Evolutionary conservation across 2,888 invertebrate species (phyloP).

Genomic region (Calliphora vomitoria): DNA sequence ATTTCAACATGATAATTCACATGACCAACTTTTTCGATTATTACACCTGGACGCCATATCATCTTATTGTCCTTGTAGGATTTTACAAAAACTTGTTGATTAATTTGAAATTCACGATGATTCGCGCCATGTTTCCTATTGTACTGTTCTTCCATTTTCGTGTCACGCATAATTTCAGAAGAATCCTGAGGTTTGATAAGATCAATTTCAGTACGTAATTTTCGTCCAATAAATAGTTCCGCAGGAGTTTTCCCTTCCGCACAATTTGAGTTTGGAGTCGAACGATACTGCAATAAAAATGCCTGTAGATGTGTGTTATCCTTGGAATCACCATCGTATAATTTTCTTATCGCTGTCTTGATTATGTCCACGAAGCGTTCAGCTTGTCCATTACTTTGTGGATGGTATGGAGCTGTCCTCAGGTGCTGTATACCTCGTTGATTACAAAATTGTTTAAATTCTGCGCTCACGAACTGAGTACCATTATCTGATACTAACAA

Average conservation of each 20-base stretch:
- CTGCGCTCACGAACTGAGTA: slow-evolving; percentile 24
- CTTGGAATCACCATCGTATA: slow-evolving; percentile 27
- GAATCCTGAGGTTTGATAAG: slow-evolving; percentile 34
- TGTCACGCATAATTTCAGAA: slow-evolving; percentile 5
- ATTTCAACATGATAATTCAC: slow-evolving; percentile 37
- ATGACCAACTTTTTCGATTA: slow-evolving; percentile 36
- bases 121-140: slow-evolving; percentile 39
- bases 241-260: slow-evolving; percentile 54
- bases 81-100: slow-evolving; percentile 52
- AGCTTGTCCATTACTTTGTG: slow-evolving; percentile 50
- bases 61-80: slow-evolving; percentile 48
- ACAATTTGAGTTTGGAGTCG: slow-evolving; percentile 61
- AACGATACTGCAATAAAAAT: slow-evolving; percentile 63
- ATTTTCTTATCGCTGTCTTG: slow-evolving; percentile 49
- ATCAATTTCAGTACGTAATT: slow-evolving; percentile 61
- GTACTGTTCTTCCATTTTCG: slow-evolving; percentile 61
- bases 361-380: slow-evolving; percentile 53
- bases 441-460: slow-evolving; percentile 52
- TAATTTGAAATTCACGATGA: slow-evolving; percentile 25
- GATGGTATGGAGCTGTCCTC: slow-evolving; percentile 48
- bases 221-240: slow-evolving; percentile 60
- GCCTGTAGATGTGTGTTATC: slow-evolving; percentile 59
- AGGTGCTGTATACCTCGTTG: slow-evolving; percentile 47
- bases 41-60: slow-evolving; percentile 15
- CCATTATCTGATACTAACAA: slow-evolving; percentile 33